phyloP scores from a whole-genome alignment of 2,797 vertebrate genomes.

The Eptatretus atami region DNA sequence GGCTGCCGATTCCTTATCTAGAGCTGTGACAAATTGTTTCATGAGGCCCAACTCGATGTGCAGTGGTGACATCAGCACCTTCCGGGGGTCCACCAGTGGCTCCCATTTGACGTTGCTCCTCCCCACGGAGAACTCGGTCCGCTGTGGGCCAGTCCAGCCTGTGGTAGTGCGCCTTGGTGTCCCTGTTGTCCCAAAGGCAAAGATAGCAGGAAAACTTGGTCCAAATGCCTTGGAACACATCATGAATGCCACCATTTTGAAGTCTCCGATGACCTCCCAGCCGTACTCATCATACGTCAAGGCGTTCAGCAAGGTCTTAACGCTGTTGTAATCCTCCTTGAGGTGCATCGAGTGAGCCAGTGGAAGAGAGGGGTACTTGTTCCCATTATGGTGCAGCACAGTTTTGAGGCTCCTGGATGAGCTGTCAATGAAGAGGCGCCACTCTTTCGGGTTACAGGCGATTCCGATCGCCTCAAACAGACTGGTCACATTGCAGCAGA shows the following conservation, averaged over 20 bases:
- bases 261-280: background rate
- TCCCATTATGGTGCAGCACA: background rate
- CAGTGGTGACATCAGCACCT: too few relatives aligned
- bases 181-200: too few relatives aligned
- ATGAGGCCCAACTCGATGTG: too few relatives aligned
- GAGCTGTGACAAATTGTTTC: too few relatives aligned
- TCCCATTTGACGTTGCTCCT: too few relatives aligned
- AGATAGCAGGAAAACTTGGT: too few relatives aligned
- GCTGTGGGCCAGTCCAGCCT: too few relatives aligned
- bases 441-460: conserved; percentile 2
- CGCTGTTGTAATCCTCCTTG: conserved; percentile 1
- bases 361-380: background rate
- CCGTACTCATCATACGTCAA: conserved; percentile 1
- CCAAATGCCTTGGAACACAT: background rate
- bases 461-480: background rate
- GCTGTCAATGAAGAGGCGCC: background rate
- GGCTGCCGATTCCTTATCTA: too few relatives aligned
- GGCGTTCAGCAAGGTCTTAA: background rate
- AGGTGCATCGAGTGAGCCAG: conserved; percentile 2
- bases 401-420: background rate
- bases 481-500: background rate
- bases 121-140: too few relatives aligned
- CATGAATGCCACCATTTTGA: background rate
- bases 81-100: too few relatives aligned
- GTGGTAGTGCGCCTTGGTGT: too few relatives aligned